Percentiles rank a stretch among this genome's conserved stretches.
Evolutionary conservation across 2,888 invertebrate species (phyloP).

Genomic region (Acrocyrtus sp.): DNA sequence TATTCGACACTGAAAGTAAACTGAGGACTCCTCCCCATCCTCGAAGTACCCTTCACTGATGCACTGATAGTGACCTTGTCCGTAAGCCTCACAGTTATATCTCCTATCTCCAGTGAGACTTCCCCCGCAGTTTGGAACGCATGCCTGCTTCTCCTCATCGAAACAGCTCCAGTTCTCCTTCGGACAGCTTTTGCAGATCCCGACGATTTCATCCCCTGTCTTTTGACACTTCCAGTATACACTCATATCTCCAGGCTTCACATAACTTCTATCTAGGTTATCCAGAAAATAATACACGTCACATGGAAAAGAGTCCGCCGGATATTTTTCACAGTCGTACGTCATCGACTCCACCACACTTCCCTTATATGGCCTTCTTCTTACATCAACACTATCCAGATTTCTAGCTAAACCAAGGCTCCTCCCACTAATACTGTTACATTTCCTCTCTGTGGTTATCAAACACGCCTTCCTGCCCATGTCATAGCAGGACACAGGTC

Average conservation of each 20-base stretch:
- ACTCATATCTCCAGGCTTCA: neutral
- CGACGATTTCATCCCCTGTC: neutral
- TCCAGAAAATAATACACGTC: neutral
- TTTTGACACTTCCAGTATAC: neutral
- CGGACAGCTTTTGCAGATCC: neutral
- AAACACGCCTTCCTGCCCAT: no score
- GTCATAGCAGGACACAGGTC: no score
- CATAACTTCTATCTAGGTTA: neutral
- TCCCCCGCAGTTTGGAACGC: constrained; percentile 2
- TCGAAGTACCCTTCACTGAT: neutral
- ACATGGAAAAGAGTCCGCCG: neutral
- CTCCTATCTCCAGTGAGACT: neutral
- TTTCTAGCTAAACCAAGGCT: neutral
- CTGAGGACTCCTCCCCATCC: neutral
- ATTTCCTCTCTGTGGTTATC: no score
- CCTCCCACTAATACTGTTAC: neutral
- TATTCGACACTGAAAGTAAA: neutral
- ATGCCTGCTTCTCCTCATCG: neutral
- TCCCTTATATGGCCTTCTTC: no score
- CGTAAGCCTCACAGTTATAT: neutral
- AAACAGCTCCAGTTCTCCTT: neutral
- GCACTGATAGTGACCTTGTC: neutral
- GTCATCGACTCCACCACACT: neutral
- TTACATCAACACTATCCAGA: neutral
- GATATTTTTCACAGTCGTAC: neutral